Evolutionary conservation across 2,888 invertebrate genomes (phyloP).

Genomic region (Hyposoter dolosus): DNA sequence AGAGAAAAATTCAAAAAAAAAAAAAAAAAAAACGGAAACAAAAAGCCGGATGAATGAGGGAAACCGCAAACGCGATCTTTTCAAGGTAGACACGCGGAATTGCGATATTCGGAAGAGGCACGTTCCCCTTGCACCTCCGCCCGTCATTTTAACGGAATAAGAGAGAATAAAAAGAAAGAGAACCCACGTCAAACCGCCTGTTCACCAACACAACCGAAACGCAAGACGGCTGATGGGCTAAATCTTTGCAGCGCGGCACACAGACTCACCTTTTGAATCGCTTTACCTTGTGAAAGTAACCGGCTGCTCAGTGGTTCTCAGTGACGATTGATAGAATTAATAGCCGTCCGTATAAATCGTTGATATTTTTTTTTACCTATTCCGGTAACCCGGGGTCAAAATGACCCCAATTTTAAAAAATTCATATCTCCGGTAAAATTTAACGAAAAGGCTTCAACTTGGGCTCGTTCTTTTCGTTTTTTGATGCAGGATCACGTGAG

Average conservation of each 20-base stretch:
- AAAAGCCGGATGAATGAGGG: constrained; percentile 28
- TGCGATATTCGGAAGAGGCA: constrained; percentile 35
- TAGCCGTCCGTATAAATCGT: not conserved
- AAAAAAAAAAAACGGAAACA: constrained; percentile 12
- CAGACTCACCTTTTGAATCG: constrained; percentile 72
- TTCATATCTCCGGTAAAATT: too few species aligned
- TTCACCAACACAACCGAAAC: constrained; percentile 54
- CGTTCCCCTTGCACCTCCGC: constrained; percentile 71
- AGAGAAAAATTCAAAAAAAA: not conserved
- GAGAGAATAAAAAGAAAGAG: constrained; percentile 16
- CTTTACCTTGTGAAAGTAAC: constrained; percentile 77
- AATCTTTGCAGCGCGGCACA: constrained; percentile 64
- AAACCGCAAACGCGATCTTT: constrained; percentile 34
- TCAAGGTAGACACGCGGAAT: constrained; percentile 20
- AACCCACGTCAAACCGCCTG: constrained; percentile 72
- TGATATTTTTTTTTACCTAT: not conserved
- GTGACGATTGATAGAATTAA: constrained; percentile 40
- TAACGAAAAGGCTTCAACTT: too few species aligned
- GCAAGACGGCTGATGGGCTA: constrained; percentile 37
- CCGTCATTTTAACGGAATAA: constrained; percentile 69
- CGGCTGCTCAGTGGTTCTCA: constrained; percentile 77
- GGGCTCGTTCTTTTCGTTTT: too few species aligned
- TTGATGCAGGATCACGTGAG: too few species aligned
- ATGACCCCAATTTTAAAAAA: too few species aligned
- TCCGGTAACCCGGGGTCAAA: too few species aligned